These are phyloP conservation scores for Phataginus tetradactyla DNA, from an alignment of 2,797 vertebrate species.

Conservation along the genomic window DNA sequence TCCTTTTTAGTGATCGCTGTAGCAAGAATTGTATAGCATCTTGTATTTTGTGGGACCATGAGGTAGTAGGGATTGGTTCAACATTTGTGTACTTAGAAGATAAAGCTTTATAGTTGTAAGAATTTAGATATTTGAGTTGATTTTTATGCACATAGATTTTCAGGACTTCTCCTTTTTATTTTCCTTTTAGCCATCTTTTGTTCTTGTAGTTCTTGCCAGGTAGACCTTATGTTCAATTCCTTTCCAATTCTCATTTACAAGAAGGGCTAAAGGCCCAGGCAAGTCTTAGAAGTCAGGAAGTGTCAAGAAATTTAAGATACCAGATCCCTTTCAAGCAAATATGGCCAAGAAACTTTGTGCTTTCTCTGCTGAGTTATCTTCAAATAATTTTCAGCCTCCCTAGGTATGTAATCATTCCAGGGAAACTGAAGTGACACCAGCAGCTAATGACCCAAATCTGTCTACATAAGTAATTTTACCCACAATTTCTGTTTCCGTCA, in stretches of 20 bases:
- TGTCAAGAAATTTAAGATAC: not conserved
- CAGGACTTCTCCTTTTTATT: not conserved
- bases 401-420: not conserved
- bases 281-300: not conserved
- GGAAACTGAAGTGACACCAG: not conserved
- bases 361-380: not conserved
- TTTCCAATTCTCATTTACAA: not conserved
- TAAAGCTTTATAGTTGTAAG: constrained; percentile 15
- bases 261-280: not conserved
- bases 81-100: constrained; percentile 30
- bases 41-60: constrained; percentile 4
- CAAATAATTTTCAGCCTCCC: not conserved
- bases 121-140: constrained; percentile 49
- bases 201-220: not conserved
- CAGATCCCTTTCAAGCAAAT: not conserved
- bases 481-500: not conserved
- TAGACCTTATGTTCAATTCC: not conserved
- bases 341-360: not conserved
- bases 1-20: not conserved
- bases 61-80: constrained; percentile 21
- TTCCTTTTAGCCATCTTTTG: constrained; percentile 2
- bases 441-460: not conserved
- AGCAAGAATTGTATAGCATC: not conserved
- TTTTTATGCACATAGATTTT: constrained; percentile 36
- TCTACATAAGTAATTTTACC: not conserved